These are phyloP conservation scores for Globodera ellingtonae DNA, from an alignment of 1,140 invertebrate species.

Conservation along the genomic window DNA sequence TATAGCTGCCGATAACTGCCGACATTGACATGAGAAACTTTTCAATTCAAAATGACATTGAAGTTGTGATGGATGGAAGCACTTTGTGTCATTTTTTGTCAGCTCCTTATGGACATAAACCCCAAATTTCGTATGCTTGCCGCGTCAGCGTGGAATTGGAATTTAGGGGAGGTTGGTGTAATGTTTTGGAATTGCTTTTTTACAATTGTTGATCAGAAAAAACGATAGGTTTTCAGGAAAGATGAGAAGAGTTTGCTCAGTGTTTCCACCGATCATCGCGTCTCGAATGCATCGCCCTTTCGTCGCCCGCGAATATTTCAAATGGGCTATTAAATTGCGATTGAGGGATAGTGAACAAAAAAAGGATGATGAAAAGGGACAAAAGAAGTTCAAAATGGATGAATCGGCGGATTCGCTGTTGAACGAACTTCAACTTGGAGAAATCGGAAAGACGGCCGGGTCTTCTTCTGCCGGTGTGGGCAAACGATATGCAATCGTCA, in stretches of 20 bases:
- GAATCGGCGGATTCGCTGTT: constrained; percentile 3
- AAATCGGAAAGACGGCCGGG: not conserved
- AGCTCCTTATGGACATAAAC: constrained; percentile 2
- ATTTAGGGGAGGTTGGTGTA: not conserved
- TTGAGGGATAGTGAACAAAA: not conserved
- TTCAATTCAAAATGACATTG: constrained; percentile 3
- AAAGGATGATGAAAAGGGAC: not conserved
- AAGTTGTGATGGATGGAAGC: constrained; percentile 23
- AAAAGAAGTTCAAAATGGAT: not conserved
- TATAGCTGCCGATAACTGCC: not conserved
- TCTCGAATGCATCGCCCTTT: constrained; percentile 14
- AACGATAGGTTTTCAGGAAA: constrained; percentile 5
- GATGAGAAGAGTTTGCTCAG: constrained; percentile 7
- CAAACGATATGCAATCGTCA: constrained; percentile 18
- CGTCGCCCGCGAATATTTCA: constrained; percentile 8
- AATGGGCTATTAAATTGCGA: constrained; percentile 18
- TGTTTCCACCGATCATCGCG: constrained; percentile 8
- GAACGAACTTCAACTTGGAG: constrained; percentile 13
- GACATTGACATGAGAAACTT: not conserved
- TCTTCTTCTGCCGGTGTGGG: not conserved
- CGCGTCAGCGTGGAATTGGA: not conserved
- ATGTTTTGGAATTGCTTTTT: not conserved
- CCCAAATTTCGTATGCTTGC: constrained; percentile 12
- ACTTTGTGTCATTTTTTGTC: constrained; percentile 20
- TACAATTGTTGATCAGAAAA: no score